These are phyloP conservation scores for Etheostoma spectabile DNA, from an alignment of 2,113 vertebrate species.

Conservation along the genomic window DNA sequence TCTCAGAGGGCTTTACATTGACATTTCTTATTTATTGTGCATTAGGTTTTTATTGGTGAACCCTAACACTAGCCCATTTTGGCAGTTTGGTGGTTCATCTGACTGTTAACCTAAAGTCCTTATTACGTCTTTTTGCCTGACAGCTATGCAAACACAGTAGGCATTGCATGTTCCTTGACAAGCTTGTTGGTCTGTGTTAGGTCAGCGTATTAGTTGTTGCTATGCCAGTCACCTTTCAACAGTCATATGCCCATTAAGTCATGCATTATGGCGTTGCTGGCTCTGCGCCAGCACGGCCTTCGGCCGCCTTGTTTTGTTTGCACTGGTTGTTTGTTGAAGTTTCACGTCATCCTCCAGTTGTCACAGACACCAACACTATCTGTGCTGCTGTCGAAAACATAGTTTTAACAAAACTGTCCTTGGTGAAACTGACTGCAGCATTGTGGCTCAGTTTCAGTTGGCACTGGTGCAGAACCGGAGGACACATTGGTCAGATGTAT, in stretches of 20 bases:
- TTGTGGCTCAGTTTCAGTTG: slow-evolving; percentile 17
- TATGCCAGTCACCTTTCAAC: background rate
- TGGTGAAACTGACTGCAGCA: background rate
- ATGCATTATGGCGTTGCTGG: slow-evolving; percentile 1
- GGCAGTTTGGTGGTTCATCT: slow-evolving; percentile 10
- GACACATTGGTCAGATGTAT: background rate
- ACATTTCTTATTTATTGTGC: background rate
- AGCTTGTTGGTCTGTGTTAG: background rate
- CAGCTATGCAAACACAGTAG: slow-evolving; percentile 15
- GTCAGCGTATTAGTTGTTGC: slow-evolving; percentile 17
- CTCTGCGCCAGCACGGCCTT: slow-evolving; percentile 9
- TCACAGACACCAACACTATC: slow-evolving; percentile 2
- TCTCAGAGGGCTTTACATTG: background rate
- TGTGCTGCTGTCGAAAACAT: slow-evolving; percentile 13
- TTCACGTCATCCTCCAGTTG: slow-evolving; percentile 38
- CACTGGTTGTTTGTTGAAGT: slow-evolving; percentile 42
- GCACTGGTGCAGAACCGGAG: background rate
- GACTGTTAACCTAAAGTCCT: background rate
- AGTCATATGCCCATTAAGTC: background rate
- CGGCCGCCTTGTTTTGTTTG: slow-evolving; percentile 22
- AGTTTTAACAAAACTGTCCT: slow-evolving; percentile 11
- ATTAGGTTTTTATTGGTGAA: background rate
- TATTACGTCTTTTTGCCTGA: slow-evolving; percentile 8
- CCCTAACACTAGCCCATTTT: background rate
- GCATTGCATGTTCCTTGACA: background rate